Evolutionary conservation across 1,140 invertebrate genomes (phyloP).

Genomic region (Atta texana): DNA sequence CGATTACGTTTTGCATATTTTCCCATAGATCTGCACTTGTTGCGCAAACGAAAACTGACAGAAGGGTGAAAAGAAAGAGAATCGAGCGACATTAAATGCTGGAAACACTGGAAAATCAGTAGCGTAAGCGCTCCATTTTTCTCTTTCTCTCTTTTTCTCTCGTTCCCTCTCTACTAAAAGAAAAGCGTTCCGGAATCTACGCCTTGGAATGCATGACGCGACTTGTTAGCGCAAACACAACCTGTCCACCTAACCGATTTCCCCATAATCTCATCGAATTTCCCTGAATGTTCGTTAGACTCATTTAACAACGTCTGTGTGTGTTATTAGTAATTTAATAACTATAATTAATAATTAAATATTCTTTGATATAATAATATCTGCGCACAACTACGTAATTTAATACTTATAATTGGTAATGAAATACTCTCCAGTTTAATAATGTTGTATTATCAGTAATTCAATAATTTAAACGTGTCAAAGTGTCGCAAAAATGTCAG

Average conservation of each 20-base stretch:
- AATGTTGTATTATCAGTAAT: slow-evolving; percentile 32
- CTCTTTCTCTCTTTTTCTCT: slow-evolving; percentile 59
- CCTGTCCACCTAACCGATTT: slow-evolving; percentile 69
- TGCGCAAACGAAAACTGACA: slow-evolving; percentile 68
- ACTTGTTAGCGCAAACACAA: slow-evolving; percentile 67
- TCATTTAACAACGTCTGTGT: background rate
- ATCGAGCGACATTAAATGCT: slow-evolving; percentile 49
- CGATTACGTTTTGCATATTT: slow-evolving; percentile 7
- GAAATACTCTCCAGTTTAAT: slow-evolving; percentile 16
- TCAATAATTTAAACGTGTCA: slow-evolving; percentile 23
- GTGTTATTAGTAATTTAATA: background rate
- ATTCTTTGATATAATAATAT: slow-evolving; percentile 12
- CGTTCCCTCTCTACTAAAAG: slow-evolving; percentile 67
- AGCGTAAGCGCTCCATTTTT: slow-evolving; percentile 83
- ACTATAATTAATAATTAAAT: slow-evolving; percentile 27
- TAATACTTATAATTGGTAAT: slow-evolving; percentile 40
- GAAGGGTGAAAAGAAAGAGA: slow-evolving; percentile 60
- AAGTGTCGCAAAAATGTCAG: background rate
- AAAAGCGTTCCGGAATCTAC: slow-evolving; percentile 82
- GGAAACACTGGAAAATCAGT: slow-evolving; percentile 79
- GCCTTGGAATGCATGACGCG: slow-evolving; percentile 74
- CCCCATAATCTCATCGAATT: slow-evolving; percentile 55
- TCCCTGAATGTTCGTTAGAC: slow-evolving; percentile 29
- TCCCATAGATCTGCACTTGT: slow-evolving; percentile 40
- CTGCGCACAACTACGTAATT: background rate